Percentiles rank a stretch among this genome's conserved stretches.
phyloP scores from a whole-genome alignment of 2,888 invertebrate species.

The Penaeus monodon region DNA sequence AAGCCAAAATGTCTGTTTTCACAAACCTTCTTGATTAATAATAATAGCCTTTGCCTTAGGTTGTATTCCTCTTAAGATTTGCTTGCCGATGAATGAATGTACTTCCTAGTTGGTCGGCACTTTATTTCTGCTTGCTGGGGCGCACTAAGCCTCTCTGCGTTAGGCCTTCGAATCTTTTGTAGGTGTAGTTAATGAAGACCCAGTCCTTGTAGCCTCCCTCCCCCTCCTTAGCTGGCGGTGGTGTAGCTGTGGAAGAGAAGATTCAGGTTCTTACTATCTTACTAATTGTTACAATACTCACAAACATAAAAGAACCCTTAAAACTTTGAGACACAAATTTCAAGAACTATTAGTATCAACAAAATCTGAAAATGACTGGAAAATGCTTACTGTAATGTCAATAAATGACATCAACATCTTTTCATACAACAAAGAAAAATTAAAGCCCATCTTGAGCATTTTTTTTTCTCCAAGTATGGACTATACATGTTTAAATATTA shows the following conservation, averaged over 20 bases:
- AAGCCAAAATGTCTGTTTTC: neutral
- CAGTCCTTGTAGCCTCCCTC: slow-evolving; percentile 96
- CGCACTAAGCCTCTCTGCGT: slow-evolving; percentile 81
- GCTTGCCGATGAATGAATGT: slow-evolving; percentile 1
- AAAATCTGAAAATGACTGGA: too few relatives aligned
- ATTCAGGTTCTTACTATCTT: neutral
- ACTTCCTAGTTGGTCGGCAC: neutral
- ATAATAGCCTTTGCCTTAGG: neutral
- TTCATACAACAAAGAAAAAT: too few relatives aligned
- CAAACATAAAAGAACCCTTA: neutral
- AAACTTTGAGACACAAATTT: neutral
- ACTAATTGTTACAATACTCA: neutral
- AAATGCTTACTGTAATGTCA: too few relatives aligned
- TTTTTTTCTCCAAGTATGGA: too few relatives aligned
- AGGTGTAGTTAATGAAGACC: slow-evolving; percentile 99
- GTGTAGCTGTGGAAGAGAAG: slow-evolving; percentile 77
- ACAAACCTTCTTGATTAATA: slow-evolving; percentile 1
- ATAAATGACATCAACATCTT: too few relatives aligned
- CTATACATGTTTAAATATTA: too few relatives aligned
- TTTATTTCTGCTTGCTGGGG: slow-evolving; percentile 46
- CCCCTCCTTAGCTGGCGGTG: slow-evolving; percentile 89
- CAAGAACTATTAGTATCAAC: neutral
- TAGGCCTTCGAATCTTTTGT: slow-evolving; percentile 97
- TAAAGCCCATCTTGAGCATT: too few relatives aligned
- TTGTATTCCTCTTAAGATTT: neutral